Conservation (phyloP, 2,113 vertebrate species). For the Trachemys scripta region DNA sequence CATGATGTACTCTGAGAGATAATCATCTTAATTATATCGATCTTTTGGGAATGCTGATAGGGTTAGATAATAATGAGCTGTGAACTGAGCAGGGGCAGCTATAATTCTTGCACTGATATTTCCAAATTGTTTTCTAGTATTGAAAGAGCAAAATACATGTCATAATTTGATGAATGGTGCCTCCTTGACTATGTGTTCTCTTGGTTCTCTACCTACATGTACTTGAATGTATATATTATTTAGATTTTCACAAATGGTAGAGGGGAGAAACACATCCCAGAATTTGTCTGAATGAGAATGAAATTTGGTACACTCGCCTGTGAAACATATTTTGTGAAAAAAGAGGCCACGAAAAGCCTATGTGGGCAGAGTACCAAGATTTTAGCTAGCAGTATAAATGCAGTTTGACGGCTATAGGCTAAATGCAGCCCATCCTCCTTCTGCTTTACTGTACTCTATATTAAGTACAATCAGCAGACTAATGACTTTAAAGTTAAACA, state of each 20-base stretch:
- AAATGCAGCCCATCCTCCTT: background rate
- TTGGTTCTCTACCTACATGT: background rate
- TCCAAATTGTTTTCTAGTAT: conserved; percentile 1
- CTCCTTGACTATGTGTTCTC: background rate
- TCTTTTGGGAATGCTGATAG: conserved; percentile 47
- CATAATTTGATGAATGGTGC: background rate
- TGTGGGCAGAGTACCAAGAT: background rate
- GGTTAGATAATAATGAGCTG: conserved; percentile 39
- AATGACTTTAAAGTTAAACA: background rate
- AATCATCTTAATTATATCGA: conserved; percentile 52
- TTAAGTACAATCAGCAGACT: background rate
- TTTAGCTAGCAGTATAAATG: background rate
- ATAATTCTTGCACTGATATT: background rate
- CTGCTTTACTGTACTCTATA: background rate
- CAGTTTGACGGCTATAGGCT: conserved; percentile 5
- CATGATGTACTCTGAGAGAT: conserved; percentile 36
- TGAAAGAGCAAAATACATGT: background rate
- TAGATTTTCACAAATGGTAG: background rate
- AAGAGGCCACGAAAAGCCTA: background rate
- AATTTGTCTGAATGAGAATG: background rate
- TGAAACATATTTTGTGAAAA: background rate
- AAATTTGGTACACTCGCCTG: background rate
- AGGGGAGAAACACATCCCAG: background rate
- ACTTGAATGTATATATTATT: background rate
- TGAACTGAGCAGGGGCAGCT: conserved; percentile 36